phyloP scores from a whole-genome alignment of 2,113 vertebrate genomes.

The Rhabdornis inornatus region DNA sequence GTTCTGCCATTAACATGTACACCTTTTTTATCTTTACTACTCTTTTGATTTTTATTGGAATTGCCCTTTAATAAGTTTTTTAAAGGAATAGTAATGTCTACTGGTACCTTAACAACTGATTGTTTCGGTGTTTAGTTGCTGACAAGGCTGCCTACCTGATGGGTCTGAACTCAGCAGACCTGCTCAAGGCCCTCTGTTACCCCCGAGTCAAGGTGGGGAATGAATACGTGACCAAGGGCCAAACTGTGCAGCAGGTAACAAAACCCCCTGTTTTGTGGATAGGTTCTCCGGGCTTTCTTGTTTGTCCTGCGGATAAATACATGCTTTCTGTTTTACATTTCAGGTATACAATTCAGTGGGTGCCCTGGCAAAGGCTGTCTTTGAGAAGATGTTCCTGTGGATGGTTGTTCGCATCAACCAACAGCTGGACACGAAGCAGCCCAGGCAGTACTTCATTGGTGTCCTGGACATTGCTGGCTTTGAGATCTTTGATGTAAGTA shows the following conservation, averaged over 20 bases:
- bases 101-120: not conserved
- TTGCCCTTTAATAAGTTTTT: not conserved
- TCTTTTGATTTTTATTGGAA: not conserved
- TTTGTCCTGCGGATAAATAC: not conserved
- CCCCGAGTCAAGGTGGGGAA: not conserved
- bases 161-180: constrained; percentile 3
- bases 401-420: constrained; percentile 84
- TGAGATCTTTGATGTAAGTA: constrained; percentile 80
- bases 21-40: not conserved
- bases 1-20: accelerated
- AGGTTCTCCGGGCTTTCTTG: not conserved
- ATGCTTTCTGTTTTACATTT: not conserved
- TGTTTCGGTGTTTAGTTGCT: not conserved
- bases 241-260: constrained; percentile 27
- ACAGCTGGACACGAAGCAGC: constrained; percentile 78
- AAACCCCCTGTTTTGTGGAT: not conserved
- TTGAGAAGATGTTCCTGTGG: constrained; percentile 85
- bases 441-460: constrained; percentile 80
- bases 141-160: constrained; percentile 41
- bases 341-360: constrained; percentile 69
- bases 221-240: not conserved
- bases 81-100: not conserved
- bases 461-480: constrained; percentile 82
- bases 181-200: not conserved
- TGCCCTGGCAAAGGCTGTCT: constrained; percentile 83